Conservation (phyloP, 2,888 invertebrate species). For the Lissocephala sabroskyi region DNA sequence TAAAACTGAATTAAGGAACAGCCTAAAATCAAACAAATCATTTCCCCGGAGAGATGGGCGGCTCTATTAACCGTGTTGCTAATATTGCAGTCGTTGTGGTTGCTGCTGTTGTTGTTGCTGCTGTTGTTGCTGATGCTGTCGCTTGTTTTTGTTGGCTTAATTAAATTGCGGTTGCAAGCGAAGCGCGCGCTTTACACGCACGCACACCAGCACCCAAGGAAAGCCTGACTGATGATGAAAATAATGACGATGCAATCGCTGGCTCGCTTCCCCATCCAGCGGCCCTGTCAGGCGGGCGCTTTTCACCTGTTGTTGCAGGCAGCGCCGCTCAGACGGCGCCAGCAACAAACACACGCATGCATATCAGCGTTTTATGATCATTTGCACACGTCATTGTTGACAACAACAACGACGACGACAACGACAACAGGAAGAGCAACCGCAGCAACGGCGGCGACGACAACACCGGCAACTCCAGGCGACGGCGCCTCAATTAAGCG, state of each 20-base stretch:
- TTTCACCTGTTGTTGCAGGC: slow-evolving; percentile 3
- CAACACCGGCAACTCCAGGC: no score
- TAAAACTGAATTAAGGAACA: no score
- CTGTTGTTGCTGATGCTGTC: slow-evolving; percentile 20
- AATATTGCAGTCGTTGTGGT: slow-evolving; percentile 10
- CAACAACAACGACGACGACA: not conserved
- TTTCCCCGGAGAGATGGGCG: no score
- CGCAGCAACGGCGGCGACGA: no score
- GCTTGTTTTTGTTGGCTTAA: slow-evolving; percentile 59
- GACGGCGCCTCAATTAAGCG: no score
- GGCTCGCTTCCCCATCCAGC: not conserved
- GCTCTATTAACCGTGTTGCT: slow-evolving; percentile 27
- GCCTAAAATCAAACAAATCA: no score
- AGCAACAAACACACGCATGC: not conserved
- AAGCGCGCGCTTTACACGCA: slow-evolving; percentile 64
- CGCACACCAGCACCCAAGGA: slow-evolving; percentile 48
- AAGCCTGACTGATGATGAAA: not conserved
- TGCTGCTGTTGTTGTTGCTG: slow-evolving; percentile 10
- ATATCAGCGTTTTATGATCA: slow-evolving; percentile 17
- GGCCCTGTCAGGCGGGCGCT: not conserved
- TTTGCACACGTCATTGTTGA: slow-evolving; percentile 9
- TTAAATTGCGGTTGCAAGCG: slow-evolving; percentile 63
- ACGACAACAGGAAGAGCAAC: not conserved
- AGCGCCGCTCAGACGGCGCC: not conserved
- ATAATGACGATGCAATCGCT: not conserved